Base-by-base conservation (phyloP, 2,113 vertebrate species). In the Petaurus breviceps region DNA sequence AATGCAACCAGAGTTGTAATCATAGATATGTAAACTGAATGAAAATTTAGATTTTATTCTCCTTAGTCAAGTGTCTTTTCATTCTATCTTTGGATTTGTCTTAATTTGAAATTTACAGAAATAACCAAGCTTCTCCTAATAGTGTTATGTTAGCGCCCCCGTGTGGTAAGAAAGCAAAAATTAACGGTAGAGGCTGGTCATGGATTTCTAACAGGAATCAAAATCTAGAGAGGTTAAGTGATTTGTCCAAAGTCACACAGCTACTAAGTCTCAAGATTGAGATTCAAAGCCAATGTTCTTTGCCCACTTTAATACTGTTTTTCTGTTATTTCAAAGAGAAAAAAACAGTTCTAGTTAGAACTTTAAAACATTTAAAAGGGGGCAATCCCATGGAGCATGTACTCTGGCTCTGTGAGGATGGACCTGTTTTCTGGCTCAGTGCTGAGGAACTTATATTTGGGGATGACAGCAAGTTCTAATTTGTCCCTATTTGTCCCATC, bases 111-210 rank as follows among this genome's bases (percentile, higher is more conserved):
- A 89, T n/a, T 51, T 12, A 84, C n/a, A 91, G 55, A 54, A 37
- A 68, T 31, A 11, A 16, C 3, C 31, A 93, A 89, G 19, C 90
- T 94, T 12, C 25, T 12, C 14, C 54, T 22, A 90, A 3, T 26
- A 24, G 43, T 51, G 19, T 50, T 90, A 23, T 43, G 3, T 93
- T 47, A 94, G 43, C 89, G 26, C 61, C 90, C 51, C 51, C 96
- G 52, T 90, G 53, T 89, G 90, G 95, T 77, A n/a, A 68, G 51
- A 90, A 90, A 93, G 49, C 5, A 51, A 95, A 95, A 94, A 0
- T 24, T 26, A 25, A 19, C 2, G 6, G 47, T 31, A 94, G 12
- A 61, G 92, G 1, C 22, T 93, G 28, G 3, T 37, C 9, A 37
- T 26, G 1, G 9, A 23, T n/a, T 19, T 4, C 37, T 77, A 77